A percentile compares a stretch with the other conserved stretches of the same genome.
These are phyloP conservation scores for Zonitis immaculata DNA, from an alignment of 2,888 invertebrate species.

Conservation along the genomic window DNA sequence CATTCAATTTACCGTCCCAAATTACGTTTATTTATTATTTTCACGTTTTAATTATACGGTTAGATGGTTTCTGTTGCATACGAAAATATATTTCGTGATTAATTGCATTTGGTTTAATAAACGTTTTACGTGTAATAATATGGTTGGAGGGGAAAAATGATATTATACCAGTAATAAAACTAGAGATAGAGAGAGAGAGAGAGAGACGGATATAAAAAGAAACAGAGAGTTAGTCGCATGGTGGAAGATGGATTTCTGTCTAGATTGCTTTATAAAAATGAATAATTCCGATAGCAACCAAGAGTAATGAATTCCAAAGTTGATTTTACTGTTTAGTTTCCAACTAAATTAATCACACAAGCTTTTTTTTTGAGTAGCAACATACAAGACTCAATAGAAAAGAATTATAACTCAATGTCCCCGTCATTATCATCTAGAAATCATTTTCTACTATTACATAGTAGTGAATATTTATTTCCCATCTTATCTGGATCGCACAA, in stretches of 20 bases:
- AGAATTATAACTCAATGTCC: too few species aligned
- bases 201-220: too few species aligned
- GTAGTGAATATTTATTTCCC: too few species aligned
- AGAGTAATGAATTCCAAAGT: too few species aligned
- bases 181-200: background rate
- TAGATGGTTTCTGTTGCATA: background rate
- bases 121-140: background rate
- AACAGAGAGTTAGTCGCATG: too few species aligned
- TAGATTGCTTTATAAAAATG: background rate
- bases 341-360: too few species aligned
- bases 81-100: background rate
- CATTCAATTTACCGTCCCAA: background rate
- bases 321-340: too few species aligned
- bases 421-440: too few species aligned
- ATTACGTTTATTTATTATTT: background rate
- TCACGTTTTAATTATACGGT: background rate
- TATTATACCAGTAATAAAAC: background rate
- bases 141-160: background rate
- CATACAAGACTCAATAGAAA: too few species aligned
- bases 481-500: too few species aligned
- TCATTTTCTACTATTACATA: too few species aligned
- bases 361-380: too few species aligned
- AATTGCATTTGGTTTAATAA: background rate
- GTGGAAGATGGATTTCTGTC: background rate
- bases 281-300: background rate